Conservation (phyloP, 1,140 invertebrate genomes). For the Pollicipes pollicipes region DNA sequence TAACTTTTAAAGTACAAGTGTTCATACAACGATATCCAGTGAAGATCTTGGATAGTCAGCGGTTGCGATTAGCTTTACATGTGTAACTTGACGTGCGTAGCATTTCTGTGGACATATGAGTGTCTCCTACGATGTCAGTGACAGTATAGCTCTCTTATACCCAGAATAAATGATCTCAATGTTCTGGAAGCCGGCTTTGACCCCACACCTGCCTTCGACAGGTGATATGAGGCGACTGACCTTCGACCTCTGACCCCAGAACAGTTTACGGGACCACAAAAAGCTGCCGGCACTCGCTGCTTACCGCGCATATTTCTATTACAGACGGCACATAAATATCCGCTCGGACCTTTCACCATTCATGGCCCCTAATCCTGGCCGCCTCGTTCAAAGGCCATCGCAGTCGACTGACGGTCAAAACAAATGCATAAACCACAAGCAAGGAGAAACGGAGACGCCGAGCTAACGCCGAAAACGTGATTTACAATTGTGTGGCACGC, state of each 20-base stretch:
- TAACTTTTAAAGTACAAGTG: background rate
- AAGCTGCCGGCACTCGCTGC: background rate
- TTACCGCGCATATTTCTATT: constrained; percentile 1
- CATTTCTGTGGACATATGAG: background rate
- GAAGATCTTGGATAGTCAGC: background rate
- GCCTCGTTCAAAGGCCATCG: background rate
- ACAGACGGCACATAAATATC: background rate
- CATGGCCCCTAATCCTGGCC: background rate
- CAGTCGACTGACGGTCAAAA: background rate
- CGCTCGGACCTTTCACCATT: constrained; percentile 3
- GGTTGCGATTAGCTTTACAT: background rate
- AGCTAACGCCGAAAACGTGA: background rate
- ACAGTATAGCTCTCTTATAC: background rate
- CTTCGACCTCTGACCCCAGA: background rate
- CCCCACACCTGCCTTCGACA: no score
- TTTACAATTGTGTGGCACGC: background rate
- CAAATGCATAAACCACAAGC: constrained; percentile 4
- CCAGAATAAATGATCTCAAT: background rate
- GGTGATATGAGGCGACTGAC: background rate
- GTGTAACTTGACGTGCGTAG: background rate
- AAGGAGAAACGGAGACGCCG: background rate
- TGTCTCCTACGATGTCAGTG: background rate
- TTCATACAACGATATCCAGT: background rate
- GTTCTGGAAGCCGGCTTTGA: background rate
- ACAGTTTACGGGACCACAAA: background rate